phyloP scores from a whole-genome alignment of 1,140 invertebrate species.

The Euwallacea similis region DNA sequence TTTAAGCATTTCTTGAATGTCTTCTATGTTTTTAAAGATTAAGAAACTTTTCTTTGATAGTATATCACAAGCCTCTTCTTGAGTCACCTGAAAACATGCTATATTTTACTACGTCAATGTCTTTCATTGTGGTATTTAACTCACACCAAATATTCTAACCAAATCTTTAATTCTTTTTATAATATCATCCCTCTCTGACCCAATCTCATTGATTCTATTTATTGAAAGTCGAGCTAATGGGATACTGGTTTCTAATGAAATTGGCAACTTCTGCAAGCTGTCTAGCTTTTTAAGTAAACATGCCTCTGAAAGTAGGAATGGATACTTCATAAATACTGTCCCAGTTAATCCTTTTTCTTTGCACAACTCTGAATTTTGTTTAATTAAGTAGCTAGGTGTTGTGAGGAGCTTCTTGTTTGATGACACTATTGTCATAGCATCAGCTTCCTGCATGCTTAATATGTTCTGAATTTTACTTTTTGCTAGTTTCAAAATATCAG shows the following conservation, averaged over 20 bases:
- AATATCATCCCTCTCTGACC: constrained; percentile 20
- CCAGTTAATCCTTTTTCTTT: constrained; percentile 32
- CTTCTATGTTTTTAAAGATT: constrained; percentile 28
- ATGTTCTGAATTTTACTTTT: background rate
- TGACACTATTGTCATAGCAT: constrained; percentile 3
- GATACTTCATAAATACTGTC: constrained; percentile 41
- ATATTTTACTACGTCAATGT: background rate
- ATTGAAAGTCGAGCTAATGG: constrained; percentile 34
- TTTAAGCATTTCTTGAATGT: constrained; percentile 36
- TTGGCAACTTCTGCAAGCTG: constrained; percentile 38
- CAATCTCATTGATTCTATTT: constrained; percentile 30
- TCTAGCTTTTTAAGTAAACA: constrained; percentile 39
- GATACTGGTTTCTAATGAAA: constrained; percentile 35
- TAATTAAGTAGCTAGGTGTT: background rate
- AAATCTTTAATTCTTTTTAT: constrained; percentile 32
- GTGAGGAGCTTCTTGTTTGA: background rate
- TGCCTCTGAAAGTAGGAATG: constrained; percentile 40
- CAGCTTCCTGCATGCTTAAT: constrained; percentile 3
- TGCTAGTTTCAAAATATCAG: background rate
- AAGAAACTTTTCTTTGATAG: constrained; percentile 43
- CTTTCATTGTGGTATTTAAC: background rate
- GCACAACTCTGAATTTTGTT: constrained; percentile 41
- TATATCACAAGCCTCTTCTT: constrained; percentile 34
- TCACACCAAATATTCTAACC: constrained; percentile 7
- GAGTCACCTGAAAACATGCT: constrained; percentile 18